Evolutionary conservation across 2,797 vertebrate genomes (phyloP), one percentile per base, ranked within the genome.

Genomic region (Psittacula echo): DNA sequence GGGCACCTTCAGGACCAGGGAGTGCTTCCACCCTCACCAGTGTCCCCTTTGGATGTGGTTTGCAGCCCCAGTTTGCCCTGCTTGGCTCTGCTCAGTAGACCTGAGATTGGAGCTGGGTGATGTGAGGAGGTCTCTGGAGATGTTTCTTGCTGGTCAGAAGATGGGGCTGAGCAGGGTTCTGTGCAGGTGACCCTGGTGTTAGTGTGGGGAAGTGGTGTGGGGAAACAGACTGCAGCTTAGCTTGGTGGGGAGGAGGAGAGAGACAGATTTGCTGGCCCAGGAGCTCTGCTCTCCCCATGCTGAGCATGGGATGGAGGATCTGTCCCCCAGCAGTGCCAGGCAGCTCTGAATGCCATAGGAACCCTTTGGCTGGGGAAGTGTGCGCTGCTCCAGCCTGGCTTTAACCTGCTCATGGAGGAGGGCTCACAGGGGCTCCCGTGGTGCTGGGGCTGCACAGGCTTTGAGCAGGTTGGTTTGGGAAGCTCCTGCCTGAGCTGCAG

Each of bases 151-250:
- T 81, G 64, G 19, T 68, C 65, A 42, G 29, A 41, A 54, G 62
- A 30, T 0, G 0, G 30, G 37, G 14, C 64, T 76, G 68, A 76
- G 39, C 6, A 2, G 9, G 10, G 29, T 37, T 0, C 0, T 58
- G 14, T 45, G 60, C 1, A 20, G 50, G 9, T 50, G 22, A 72
- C 13, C 27, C 47, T 19, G 53, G 19, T 53, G 32, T 37, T 41
- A 20, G 10, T 19, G 32, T 14, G 75, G 39, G 27, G 17, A 8
- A 51, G 24, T 30, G 74, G 15, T 8, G 9, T 26, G 48, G 77
- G 37, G 56, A 54, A 17, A n/a, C 5, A 4, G 23, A 37, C n/a
- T 51, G 23, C 2, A 8, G n/a, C 67, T 64, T 11, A 7, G 44
- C 78, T 68, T 32, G 48, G 16, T 24, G 13, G n/a, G 47, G 37